A percentile compares a stretch with the other conserved stretches of the same genome.
phyloP scores from a whole-genome alignment of 1,140 invertebrate species.

The Drosophila quadrilineata region DNA sequence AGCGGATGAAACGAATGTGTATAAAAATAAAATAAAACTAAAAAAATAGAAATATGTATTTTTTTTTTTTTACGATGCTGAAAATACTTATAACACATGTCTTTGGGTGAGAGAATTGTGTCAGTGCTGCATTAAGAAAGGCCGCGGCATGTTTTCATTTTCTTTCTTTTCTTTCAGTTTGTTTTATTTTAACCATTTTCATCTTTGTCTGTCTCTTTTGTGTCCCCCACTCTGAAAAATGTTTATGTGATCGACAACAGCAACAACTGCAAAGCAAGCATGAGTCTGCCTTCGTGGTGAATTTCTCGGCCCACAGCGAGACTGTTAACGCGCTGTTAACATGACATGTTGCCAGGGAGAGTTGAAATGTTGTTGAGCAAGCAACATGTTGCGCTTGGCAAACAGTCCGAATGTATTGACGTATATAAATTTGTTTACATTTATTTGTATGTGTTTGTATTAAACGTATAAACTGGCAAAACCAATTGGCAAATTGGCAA shows the following conservation, averaged over 20 bases:
- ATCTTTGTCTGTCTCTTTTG: background rate
- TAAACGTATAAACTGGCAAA: background rate
- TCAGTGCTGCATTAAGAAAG: constrained; percentile 64
- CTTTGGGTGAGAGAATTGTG: constrained; percentile 57
- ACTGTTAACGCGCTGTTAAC: constrained; percentile 17
- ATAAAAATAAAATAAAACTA: constrained; percentile 68
- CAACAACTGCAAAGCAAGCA: background rate
- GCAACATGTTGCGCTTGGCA: constrained; percentile 2
- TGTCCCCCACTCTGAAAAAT: constrained; percentile 4
- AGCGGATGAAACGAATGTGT: constrained; percentile 58
- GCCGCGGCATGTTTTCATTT: constrained; percentile 35
- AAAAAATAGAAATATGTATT: too few relatives aligned
- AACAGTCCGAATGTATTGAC: background rate
- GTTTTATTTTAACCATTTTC: constrained; percentile 5
- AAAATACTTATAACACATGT: constrained; percentile 43
- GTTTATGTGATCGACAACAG: constrained; percentile 37
- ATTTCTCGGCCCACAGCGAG: background rate
- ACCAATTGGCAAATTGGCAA: constrained; percentile 27
- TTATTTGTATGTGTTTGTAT: too few relatives aligned
- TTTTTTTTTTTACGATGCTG: constrained; percentile 9
- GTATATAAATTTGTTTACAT: too few relatives aligned
- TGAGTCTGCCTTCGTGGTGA: constrained; percentile 15
- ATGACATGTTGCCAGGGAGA: constrained; percentile 15
- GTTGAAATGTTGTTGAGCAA: constrained; percentile 2
- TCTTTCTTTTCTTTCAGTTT: background rate